Conservation (phyloP, 2,888 invertebrate species). For the Pyrocoelia pectoralis region DNA sequence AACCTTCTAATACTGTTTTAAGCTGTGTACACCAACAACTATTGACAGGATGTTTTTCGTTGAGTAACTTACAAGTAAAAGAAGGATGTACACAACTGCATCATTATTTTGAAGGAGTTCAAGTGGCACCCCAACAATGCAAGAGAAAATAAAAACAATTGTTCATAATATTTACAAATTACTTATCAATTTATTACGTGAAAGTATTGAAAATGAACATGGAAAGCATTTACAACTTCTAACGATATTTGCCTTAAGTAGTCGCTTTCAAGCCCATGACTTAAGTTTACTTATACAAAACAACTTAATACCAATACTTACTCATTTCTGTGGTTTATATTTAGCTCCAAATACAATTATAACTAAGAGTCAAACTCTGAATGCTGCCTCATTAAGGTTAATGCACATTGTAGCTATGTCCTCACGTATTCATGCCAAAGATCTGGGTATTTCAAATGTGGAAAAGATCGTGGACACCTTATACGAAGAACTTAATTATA, state of each 20-base stretch:
- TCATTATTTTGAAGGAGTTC: conserved; percentile 67
- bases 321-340: conserved; percentile 46
- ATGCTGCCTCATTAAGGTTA: conserved; percentile 63
- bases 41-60: conserved; percentile 64
- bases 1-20: conserved; percentile 50
- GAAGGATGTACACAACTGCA: conserved; percentile 59
- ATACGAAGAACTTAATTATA: conserved; percentile 60
- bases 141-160: conserved; percentile 62
- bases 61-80: conserved; percentile 56
- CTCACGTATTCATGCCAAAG: conserved; percentile 63
- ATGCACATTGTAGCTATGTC: conserved; percentile 66
- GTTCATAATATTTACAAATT: conserved; percentile 65
- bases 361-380: conserved; percentile 53
- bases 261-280: conserved; percentile 65
- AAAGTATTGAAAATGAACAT: conserved; percentile 47
- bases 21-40: conserved; percentile 63
- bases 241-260: conserved; percentile 65
- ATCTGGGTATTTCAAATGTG: conserved; percentile 60
- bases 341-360: conserved; percentile 42
- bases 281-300: conserved; percentile 65
- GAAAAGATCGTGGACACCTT: conserved; percentile 64
- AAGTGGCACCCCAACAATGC: conserved; percentile 61
- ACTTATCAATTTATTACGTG: conserved; percentile 61
- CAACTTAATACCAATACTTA: conserved; percentile 62
- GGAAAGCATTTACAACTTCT: conserved; percentile 61